Conservation (phyloP, 2,113 vertebrate genomes). For the Beaufortia kweichowensis region DNA sequence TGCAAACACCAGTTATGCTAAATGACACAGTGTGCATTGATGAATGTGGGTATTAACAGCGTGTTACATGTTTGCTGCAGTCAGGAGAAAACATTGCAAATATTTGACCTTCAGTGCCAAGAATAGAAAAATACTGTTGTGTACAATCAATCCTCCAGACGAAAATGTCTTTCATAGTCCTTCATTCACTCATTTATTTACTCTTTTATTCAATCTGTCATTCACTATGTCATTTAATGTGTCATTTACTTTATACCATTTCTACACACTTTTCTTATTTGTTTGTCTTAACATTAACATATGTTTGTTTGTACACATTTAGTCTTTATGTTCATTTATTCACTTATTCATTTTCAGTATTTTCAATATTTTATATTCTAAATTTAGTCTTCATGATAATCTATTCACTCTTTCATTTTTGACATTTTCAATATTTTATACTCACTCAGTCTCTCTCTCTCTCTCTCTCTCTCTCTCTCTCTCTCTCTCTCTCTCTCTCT, state of each 20-base stretch:
- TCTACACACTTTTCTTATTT: no score
- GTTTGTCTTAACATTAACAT: no score
- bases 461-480: no score
- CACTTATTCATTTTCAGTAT: no score
- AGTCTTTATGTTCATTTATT: no score
- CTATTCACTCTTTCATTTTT: no score
- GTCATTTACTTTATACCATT: neutral
- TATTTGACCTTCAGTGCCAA: neutral
- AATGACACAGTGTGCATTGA: neutral
- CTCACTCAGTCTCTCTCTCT: no score
- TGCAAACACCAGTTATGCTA: neutral
- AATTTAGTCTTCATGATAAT: no score
- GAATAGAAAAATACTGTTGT: neutral
- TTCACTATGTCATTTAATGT: neutral
- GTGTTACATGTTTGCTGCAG: slow-evolving; percentile 16
- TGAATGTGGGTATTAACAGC: neutral
- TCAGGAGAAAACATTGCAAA: slow-evolving; percentile 19
- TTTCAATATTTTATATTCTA: no score
- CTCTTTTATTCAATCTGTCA: neutral
- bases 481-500: no score
- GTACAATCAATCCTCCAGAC: slow-evolving; percentile 34
- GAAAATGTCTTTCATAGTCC: slow-evolving; percentile 24
- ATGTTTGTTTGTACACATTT: no score
- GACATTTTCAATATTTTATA: no score
- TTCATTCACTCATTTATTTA: neutral